Percentiles rank a stretch among this genome's conserved stretches.
Conservation (phyloP, 2,888 invertebrate genomes). For the Petrolisthes manimaculis region DNA sequence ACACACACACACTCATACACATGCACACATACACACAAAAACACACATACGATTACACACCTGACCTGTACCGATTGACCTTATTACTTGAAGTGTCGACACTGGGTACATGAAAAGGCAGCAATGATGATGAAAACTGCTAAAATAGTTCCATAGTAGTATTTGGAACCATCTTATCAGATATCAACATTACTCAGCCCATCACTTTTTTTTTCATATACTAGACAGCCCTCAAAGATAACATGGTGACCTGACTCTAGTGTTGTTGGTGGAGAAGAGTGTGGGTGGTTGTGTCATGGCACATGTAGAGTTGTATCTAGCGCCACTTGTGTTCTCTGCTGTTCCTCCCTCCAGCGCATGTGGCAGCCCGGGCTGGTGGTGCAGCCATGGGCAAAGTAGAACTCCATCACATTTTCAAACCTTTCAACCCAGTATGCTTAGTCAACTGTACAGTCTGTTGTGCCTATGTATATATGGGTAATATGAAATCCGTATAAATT, state of each 20-base stretch:
- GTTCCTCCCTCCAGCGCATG: constrained; percentile 28
- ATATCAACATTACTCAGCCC: too few species aligned
- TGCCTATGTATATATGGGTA: constrained; percentile 65
- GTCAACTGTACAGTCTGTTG: constrained; percentile 65
- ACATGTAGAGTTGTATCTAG: constrained; percentile 32
- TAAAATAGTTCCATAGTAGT: too few species aligned
- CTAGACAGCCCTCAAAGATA: too few species aligned
- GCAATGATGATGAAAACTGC: too few species aligned
- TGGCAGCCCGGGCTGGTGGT: constrained; percentile 31
- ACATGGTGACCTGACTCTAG: neutral
- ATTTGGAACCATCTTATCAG: too few species aligned
- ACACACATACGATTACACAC: neutral
- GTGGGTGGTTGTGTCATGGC: neutral
- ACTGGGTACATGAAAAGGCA: too few species aligned
- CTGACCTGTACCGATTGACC: too few species aligned
- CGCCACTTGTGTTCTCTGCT: constrained; percentile 27
- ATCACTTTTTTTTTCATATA: neutral
- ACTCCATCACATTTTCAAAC: constrained; percentile 55
- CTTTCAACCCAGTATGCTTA: constrained; percentile 60
- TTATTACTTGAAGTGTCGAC: too few species aligned
- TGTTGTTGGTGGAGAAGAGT: neutral
- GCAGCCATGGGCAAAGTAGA: constrained; percentile 42
- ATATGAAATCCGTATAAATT: constrained; percentile 61
- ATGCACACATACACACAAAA: neutral
- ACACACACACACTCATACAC: neutral